A percentile compares a stretch with the other conserved stretches of the same genome.
Conservation (phyloP, 2,888 invertebrate genomes). For the Caenorhabditis afra region DNA sequence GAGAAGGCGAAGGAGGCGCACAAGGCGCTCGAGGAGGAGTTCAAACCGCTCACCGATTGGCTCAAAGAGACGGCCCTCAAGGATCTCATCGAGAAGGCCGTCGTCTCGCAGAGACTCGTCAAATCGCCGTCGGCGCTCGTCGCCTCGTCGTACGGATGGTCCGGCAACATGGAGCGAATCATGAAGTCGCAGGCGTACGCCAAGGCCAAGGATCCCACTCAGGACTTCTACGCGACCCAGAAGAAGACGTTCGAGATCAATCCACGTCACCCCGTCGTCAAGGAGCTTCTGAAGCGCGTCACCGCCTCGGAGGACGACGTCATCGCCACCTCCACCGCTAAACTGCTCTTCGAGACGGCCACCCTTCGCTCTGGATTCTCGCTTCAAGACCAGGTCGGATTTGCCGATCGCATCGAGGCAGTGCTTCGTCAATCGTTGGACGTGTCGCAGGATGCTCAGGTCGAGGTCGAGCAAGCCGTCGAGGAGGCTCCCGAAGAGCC, state of each 20-base stretch:
- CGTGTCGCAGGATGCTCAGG: slow-evolving; percentile 80
- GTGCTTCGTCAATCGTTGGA: slow-evolving; percentile 86
- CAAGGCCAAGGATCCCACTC: slow-evolving; percentile 92
- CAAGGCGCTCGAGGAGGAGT: slow-evolving; percentile 87
- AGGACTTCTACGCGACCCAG: slow-evolving; percentile 87
- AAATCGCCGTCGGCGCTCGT: slow-evolving; percentile 96
- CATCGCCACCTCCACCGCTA: slow-evolving; percentile 89
- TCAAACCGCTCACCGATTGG: slow-evolving; percentile 93
- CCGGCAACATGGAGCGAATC: slow-evolving; percentile 98
- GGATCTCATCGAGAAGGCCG: slow-evolving; percentile 85
- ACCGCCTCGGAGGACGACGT: slow-evolving; percentile 87
- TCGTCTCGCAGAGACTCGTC: slow-evolving; percentile 90
- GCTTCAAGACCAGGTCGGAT: slow-evolving; percentile 88
- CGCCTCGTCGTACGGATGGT: slow-evolving; percentile 97
- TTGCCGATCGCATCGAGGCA: slow-evolving; percentile 91
- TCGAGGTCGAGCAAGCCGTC: slow-evolving; percentile 81
- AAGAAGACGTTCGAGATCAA: slow-evolving; percentile 98
- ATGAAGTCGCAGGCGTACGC: slow-evolving; percentile 93
- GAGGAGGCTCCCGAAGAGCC: slow-evolving; percentile 84
- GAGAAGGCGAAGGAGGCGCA: slow-evolving; percentile 84
- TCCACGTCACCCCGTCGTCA: slow-evolving; percentile 95
- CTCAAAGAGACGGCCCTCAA: slow-evolving; percentile 86
- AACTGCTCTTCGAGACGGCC: slow-evolving; percentile 93
- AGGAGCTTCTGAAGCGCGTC: slow-evolving; percentile 90
- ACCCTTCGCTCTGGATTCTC: slow-evolving; percentile 94